A percentile compares a stretch with the other conserved stretches of the same genome.
Evolutionary conservation across 2,888 invertebrate genomes (phyloP).

Genomic region (Siphlonurus alternatus): DNA sequence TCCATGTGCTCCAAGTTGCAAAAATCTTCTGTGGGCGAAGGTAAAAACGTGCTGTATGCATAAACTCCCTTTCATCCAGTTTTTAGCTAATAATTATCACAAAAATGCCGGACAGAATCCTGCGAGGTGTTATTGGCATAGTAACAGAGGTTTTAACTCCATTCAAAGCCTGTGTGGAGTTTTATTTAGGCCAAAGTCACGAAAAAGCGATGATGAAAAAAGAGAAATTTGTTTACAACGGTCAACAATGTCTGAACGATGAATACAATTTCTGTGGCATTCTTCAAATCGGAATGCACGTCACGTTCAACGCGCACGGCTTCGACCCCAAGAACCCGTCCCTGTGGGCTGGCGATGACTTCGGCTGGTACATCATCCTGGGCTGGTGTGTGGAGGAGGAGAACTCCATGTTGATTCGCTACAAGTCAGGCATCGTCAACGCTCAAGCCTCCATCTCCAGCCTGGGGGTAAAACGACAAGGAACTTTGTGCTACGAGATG

Average conservation of each 20-base stretch:
- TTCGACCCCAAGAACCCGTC: neutral
- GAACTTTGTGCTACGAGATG: neutral
- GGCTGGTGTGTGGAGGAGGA: neutral
- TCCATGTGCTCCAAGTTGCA: no score
- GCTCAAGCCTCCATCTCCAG: neutral
- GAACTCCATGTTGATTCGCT: neutral
- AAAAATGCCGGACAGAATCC: no score
- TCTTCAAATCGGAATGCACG: neutral
- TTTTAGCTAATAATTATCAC: no score
- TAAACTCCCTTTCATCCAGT: no score
- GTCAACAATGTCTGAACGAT: neutral
- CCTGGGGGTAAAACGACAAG: neutral
- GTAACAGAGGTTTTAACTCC: no score
- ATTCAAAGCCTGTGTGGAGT: no score
- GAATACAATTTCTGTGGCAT: neutral
- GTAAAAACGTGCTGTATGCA: no score
- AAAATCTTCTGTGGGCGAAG: no score
- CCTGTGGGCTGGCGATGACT: neutral
- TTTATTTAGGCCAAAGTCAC: neutral
- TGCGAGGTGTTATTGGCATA: no score
- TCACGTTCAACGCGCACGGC: neutral
- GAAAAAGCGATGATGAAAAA: neutral
- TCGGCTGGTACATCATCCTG: neutral
- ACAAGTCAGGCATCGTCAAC: neutral
- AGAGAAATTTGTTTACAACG: neutral